Conservation (phyloP, 1,140 invertebrate genomes). For the Paracyclopina nana region DNA sequence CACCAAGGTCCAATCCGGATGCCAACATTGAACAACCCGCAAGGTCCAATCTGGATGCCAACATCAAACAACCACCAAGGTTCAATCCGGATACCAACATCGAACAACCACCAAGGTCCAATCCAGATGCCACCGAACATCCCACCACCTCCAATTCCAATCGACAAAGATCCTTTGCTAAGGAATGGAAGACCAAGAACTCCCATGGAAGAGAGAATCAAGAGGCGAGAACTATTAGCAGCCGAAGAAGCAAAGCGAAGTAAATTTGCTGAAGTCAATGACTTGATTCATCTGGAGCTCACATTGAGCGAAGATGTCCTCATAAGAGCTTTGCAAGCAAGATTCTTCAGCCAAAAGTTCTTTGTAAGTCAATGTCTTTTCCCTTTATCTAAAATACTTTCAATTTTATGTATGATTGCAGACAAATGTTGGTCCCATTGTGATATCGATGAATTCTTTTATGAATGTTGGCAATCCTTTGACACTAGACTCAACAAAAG, state of each 20-base stretch:
- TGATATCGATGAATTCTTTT: constrained; percentile 72
- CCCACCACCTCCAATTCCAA: too few species aligned
- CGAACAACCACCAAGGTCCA: too few species aligned
- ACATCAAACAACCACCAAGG: too few species aligned
- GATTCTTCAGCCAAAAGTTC: constrained; percentile 62
- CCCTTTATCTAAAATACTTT: not conserved
- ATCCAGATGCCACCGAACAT: too few species aligned
- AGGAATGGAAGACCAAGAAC: not conserved
- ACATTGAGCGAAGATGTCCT: constrained; percentile 82
- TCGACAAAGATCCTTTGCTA: constrained; percentile 16
- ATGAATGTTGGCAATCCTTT: constrained; percentile 62
- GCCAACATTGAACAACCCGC: too few species aligned
- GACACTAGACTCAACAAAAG: constrained; percentile 52
- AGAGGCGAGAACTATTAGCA: not conserved
- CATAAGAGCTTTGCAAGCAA: constrained; percentile 63
- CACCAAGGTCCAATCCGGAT: too few species aligned
- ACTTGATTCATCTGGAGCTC: constrained; percentile 72
- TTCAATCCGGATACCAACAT: too few species aligned
- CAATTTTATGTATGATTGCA: constrained; percentile 29
- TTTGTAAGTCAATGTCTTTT: constrained; percentile 46
- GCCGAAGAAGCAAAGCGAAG: constrained; percentile 19
- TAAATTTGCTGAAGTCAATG: constrained; percentile 38
- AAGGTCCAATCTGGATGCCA: too few species aligned
- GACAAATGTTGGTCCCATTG: constrained; percentile 78
- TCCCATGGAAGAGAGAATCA: constrained; percentile 4